Evolutionary conservation across 2,888 invertebrate species (phyloP).

Genomic region (Thyatira batis): DNA sequence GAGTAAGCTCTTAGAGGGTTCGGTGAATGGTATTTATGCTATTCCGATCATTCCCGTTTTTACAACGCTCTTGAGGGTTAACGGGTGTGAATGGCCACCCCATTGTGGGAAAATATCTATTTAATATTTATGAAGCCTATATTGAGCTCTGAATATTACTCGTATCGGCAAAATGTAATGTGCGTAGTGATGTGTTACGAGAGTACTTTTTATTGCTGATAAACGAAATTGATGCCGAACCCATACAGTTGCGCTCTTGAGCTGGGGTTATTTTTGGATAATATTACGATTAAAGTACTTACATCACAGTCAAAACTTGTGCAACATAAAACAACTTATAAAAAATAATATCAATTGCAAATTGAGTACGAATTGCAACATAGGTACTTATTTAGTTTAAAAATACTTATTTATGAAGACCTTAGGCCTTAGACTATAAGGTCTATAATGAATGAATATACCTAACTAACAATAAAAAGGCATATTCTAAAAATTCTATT

Average conservation of each 20-base stretch:
- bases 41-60: constrained; percentile 70
- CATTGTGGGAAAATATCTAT: constrained; percentile 80
- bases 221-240: constrained; percentile 36
- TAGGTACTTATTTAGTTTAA: too few relatives aligned
- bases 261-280: background rate
- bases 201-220: constrained; percentile 45
- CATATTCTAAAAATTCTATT: too few relatives aligned
- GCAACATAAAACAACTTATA: too few relatives aligned
- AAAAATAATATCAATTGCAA: too few relatives aligned
- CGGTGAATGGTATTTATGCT: constrained; percentile 62
- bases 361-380: too few relatives aligned
- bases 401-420: too few relatives aligned
- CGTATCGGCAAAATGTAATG: constrained; percentile 55
- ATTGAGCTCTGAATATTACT: constrained; percentile 54
- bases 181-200: constrained; percentile 46
- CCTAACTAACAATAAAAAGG: too few relatives aligned
- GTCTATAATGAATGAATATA: too few relatives aligned
- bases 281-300: background rate
- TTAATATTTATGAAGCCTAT: constrained; percentile 77
- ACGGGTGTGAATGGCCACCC: constrained; percentile 77
- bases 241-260: constrained; percentile 17
- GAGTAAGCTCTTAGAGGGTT: constrained; percentile 59
- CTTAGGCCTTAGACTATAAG: too few relatives aligned
- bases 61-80: constrained; percentile 71
- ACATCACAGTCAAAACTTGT: too few relatives aligned